phyloP scores from a whole-genome alignment of 2,113 vertebrate genomes.

The Todiramphus chloris region DNA sequence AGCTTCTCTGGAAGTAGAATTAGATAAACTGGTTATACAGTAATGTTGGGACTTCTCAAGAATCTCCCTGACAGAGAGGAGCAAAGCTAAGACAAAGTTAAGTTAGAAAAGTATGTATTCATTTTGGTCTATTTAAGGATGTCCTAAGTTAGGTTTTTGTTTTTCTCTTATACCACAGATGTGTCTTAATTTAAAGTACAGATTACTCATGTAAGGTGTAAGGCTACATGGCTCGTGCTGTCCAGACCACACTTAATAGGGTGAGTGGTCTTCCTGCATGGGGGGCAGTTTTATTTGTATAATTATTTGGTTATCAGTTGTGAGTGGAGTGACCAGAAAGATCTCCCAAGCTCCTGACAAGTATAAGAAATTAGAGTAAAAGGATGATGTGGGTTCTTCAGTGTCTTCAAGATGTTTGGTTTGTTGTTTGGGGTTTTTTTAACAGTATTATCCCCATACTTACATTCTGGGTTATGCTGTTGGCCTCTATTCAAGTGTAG shows the following conservation, averaged over 20 bases:
- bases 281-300: background rate
- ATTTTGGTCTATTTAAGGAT: background rate
- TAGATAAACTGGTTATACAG: background rate
- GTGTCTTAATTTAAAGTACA: background rate
- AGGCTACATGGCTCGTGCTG: background rate
- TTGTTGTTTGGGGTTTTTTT: background rate
- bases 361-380: background rate
- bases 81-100: background rate
- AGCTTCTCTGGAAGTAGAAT: background rate
- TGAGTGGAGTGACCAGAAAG: background rate
- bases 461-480: background rate
- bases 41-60: background rate
- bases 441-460: background rate
- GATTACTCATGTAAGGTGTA: background rate
- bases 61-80: background rate
- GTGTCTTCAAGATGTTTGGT: background rate
- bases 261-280: background rate
- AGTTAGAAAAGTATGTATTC: background rate
- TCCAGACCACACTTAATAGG: background rate
- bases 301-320: background rate
- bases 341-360: background rate
- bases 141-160: background rate
- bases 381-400: background rate
- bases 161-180: background rate
- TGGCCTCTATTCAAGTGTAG: background rate